Conservation (phyloP, 1,140 invertebrate species). For the Prorops nasuta region DNA sequence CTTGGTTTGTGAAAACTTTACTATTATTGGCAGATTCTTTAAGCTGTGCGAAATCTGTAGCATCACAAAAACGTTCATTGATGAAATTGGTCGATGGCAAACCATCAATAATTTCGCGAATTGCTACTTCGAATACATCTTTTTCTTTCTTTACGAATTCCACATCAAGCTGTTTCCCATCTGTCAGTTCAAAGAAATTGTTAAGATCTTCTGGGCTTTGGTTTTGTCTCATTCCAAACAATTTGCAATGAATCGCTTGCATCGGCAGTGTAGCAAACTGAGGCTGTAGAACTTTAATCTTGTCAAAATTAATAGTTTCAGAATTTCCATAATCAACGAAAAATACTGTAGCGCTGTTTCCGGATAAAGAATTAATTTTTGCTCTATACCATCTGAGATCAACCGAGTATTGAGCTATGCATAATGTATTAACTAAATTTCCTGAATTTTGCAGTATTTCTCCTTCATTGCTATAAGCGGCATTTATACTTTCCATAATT, state of each 20-base stretch:
- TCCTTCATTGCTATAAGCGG: conserved; percentile 33
- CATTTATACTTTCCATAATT: conserved; percentile 47
- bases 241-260: conserved; percentile 47
- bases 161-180: conserved; percentile 31
- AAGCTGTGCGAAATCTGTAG: conserved; percentile 25
- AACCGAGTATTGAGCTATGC: conserved; percentile 58
- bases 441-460: conserved; percentile 20
- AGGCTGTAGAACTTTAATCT: conserved; percentile 42
- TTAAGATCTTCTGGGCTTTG: conserved; percentile 21
- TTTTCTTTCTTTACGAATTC: conserved; percentile 42
- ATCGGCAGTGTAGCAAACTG: conserved; percentile 37
- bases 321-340: conserved; percentile 63
- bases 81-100: conserved; percentile 22
- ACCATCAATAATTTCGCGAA: conserved; percentile 28
- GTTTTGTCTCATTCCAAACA: conserved; percentile 34
- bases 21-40: conserved; percentile 20
- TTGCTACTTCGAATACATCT: conserved; percentile 37
- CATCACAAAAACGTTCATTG: conserved; percentile 41
- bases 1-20: background rate
- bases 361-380: conserved; percentile 47
- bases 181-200: conserved; percentile 24
- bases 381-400: conserved; percentile 62
- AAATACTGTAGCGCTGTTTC: conserved; percentile 37
- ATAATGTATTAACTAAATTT: conserved; percentile 29
- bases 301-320: conserved; percentile 32